Base-by-base conservation (phyloP, 2,888 invertebrate genomes). In the Hermodice carunculata region DNA sequence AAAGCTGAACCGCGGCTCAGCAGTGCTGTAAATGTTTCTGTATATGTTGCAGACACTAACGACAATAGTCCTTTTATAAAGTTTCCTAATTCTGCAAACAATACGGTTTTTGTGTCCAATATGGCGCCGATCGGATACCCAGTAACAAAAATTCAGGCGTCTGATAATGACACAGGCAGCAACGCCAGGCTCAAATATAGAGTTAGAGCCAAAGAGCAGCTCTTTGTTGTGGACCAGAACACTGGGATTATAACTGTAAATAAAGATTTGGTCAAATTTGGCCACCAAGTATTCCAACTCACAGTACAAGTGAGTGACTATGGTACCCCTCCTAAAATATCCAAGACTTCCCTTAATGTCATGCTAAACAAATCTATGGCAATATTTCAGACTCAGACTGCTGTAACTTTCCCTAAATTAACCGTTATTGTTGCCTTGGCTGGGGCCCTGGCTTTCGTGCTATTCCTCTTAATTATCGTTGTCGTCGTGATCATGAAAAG, bases 51-150 rank as follows among this genome's bases (percentile, higher is more conserved):
- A 3, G 60, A 60, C 19, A 26, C 26, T 22, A 60, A 60, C 22
- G 60, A 60, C 31, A 60, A 60, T 28, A 8, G 40, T n/a, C 60
- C 60, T 26, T 19, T 60, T 4, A 40, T 60, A 22, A 52, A 60
- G 24, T 60, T 44, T 26, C 60, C 60, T 1, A 32, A 32, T 17
- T 24, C 26, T 1, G 3, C 26, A 2, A 60, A 60, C 22, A 52
- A n/a, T 32, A 51, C 60, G 2, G 40, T 60, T 6, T 40, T 29
- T 8, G 37, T 59, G 5, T 64, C 64, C 24, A 64, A 58, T 19
- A 40, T 32, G 43, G 51, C 52, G 40, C 61, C 61, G 4, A 57
- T 51, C 1, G 66, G 66, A 8, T 46, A 61, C 31, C 28, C 37
- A 29, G 43, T 66, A 4, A 56, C 62, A 1, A 51, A 57, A 14